A percentile compares a stretch with the other conserved stretches of the same genome.
Evolutionary conservation across 2,888 invertebrate genomes (phyloP).

Genomic region (Lycaena phlaeas): DNA sequence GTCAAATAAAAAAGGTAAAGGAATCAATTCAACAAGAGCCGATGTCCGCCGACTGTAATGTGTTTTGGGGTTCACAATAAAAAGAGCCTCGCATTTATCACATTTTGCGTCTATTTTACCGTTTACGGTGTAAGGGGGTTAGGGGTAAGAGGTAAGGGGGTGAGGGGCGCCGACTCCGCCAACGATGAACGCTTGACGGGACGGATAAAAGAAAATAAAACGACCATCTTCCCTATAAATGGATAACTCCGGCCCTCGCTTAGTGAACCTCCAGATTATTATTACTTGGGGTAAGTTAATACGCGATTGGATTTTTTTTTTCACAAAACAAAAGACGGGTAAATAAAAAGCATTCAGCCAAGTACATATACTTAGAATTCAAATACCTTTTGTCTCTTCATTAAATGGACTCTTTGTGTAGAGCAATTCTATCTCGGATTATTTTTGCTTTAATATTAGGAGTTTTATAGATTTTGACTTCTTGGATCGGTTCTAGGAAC

Average conservation of each 20-base stretch:
- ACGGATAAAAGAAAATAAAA: constrained; percentile 65
- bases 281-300: constrained; percentile 25
- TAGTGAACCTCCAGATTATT: constrained; percentile 42
- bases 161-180: constrained; percentile 42
- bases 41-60: constrained; percentile 26
- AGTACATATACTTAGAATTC: not conserved
- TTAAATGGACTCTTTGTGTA: no score
- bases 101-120: constrained; percentile 71
- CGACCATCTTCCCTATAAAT: constrained; percentile 58
- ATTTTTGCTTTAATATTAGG: no score
- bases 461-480: no score
- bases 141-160: constrained; percentile 54
- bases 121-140: constrained; percentile 53
- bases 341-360: constrained; percentile 4
- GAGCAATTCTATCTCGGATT: no score
- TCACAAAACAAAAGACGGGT: not conserved
- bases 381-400: no score
- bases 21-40: constrained; percentile 9
- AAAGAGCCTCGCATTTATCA: constrained; percentile 72
- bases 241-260: constrained; percentile 58
- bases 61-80: constrained; percentile 57
- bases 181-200: constrained; percentile 48
- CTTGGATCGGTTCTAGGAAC: no score
- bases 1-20: constrained; percentile 12
- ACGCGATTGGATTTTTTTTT: constrained; percentile 22